phyloP scores from a whole-genome alignment of 2,113 vertebrate species.

The Kryptolebias marmoratus region DNA sequence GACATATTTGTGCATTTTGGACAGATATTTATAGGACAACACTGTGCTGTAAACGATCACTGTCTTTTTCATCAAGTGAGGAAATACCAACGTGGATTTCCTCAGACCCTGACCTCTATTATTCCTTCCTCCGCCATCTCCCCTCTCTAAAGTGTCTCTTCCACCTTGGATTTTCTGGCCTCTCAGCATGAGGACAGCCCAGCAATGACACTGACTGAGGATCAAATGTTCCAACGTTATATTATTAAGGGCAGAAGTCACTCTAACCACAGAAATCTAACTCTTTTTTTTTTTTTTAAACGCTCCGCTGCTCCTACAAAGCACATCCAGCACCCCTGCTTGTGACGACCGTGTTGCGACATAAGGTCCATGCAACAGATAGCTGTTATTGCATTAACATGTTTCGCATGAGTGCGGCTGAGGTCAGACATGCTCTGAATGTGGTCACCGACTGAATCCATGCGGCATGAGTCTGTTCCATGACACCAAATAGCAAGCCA shows the following conservation, averaged over 20 bases:
- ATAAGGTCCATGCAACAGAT: constrained; percentile 4
- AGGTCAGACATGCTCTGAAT: constrained; percentile 59
- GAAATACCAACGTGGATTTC: constrained; percentile 28
- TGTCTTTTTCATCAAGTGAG: constrained; percentile 14
- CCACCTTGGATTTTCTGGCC: constrained; percentile 18
- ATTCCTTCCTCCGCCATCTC: background rate
- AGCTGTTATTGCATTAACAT: constrained; percentile 21
- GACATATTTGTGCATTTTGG: too few species aligned
- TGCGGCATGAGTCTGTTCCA: constrained; percentile 51
- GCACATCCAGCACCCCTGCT: background rate
- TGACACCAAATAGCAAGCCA: constrained; percentile 65
- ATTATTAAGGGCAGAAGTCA: constrained; percentile 14
- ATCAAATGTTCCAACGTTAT: constrained; percentile 4
- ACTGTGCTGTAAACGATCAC: background rate
- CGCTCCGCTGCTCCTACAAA: background rate
- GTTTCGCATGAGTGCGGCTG: constrained; percentile 32
- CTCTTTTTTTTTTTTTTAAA: background rate
- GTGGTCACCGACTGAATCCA: constrained; percentile 51
- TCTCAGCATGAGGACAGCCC: background rate
- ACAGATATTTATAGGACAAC: too few species aligned
- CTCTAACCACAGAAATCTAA: background rate
- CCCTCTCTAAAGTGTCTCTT: background rate
- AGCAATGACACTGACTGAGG: background rate
- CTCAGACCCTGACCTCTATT: background rate
- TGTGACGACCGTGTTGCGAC: constrained; percentile 31